Percentiles rank a stretch among this genome's conserved stretches.
These are phyloP conservation scores for Danionella cerebrum DNA, from an alignment of 2,113 vertebrate species.

Conservation along the genomic window DNA sequence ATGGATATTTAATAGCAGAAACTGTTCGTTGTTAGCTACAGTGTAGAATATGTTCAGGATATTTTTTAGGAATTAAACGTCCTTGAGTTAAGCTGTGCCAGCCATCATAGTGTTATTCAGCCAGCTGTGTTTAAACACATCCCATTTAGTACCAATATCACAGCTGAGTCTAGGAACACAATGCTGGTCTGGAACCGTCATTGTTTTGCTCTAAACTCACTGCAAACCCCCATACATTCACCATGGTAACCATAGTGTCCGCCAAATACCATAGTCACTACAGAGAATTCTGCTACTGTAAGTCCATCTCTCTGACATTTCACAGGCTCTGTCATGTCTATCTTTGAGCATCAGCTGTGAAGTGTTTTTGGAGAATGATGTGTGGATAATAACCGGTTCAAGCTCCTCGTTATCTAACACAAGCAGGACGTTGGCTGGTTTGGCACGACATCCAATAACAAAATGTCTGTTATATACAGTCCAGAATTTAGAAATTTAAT, in stretches of 20 bases:
- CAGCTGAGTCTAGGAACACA: background rate
- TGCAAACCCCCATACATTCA: background rate
- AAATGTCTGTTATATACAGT: too few relatives aligned
- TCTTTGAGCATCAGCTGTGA: background rate
- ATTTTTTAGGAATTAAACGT: background rate
- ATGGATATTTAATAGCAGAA: too few relatives aligned
- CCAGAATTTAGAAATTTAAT: too few relatives aligned
- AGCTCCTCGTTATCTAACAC: background rate
- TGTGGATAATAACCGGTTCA: background rate
- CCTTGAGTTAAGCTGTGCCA: background rate
- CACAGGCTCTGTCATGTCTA: background rate
- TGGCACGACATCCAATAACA: too few relatives aligned
- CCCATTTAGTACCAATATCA: background rate
- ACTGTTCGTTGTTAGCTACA: too few relatives aligned
- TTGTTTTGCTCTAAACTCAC: background rate
- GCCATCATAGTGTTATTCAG: background rate
- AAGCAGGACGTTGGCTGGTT: background rate
- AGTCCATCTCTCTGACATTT: background rate
- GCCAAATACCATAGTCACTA: background rate
- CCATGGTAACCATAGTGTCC: conserved; percentile 1
- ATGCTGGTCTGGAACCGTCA: background rate
- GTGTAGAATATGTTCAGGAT: background rate
- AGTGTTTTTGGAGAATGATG: background rate
- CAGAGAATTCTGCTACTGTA: background rate
- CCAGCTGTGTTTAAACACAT: background rate